Evolutionary conservation across 2,797 vertebrate genomes (phyloP), one percentile per base, ranked within the genome.

Genomic region (Kryptolebias ocellatus): DNA sequence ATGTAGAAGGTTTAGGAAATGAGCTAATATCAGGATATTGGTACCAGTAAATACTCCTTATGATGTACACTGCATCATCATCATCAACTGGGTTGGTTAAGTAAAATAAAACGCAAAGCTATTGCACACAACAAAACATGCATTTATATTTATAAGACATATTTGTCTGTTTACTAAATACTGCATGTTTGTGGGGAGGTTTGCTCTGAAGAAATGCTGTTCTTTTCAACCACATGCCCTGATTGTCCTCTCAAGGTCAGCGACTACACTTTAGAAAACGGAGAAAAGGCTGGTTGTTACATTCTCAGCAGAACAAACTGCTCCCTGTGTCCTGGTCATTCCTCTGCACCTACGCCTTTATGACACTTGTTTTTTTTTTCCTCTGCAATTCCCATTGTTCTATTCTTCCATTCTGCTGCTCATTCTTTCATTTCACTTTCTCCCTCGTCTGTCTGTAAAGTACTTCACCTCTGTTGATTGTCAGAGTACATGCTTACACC

Each of bases 181-280:
- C 1, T 18, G 6, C 53, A 44, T 27, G 56, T 55, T 39, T 46
- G 34, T 60, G 39, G 53, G 18, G 5, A 28, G 57, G 57, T 64
- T 81, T 44, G 44, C 61, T 78, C 46, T 61, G 49, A 71, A 67
- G 72, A 80, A 76, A 74, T 76, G 71, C 55, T n/a, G 8, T n/a
- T 59, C 18, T 39, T 60, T 42, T 5, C 45, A 58, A 1, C 52
- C 53, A 20, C 34, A 42, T 42, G 42, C 39, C 56, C 4, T 12
- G 49, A 61, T 80, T 64, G 72, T 83, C 83, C 76, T 85, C 27
- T 84, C 78, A 92, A 89, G 79, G 89, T 88, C 72, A 49, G 39
- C 1, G 37, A 39, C 37, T 39, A 39, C 9, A 11, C 11, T 1
- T 6, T 31, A 55, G 27, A 60, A 67, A 72, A 69, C 60, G 54